Conservation (phyloP, 2,113 vertebrate species). For the Hylia prasina region DNA sequence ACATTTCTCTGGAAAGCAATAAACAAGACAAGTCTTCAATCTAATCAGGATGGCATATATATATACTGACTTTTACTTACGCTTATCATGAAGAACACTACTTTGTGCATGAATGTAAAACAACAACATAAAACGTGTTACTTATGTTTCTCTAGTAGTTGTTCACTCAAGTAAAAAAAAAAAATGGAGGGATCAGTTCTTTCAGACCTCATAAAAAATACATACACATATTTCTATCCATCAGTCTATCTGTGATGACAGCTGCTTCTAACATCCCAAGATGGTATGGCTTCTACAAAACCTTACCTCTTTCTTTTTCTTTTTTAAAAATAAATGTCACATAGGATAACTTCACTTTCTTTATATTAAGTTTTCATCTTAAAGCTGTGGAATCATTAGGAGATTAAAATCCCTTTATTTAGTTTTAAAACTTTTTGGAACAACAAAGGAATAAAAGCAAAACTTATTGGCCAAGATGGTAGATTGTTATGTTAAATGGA, state of each 20-base stretch:
- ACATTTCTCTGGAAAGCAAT: conserved; percentile 76
- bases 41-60: neutral
- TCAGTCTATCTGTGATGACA: neutral
- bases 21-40: neutral
- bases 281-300: neutral
- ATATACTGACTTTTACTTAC: neutral
- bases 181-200: neutral
- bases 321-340: neutral
- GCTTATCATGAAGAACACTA: neutral
- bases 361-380: neutral
- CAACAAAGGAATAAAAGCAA: neutral
- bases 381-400: neutral
- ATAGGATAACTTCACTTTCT: neutral
- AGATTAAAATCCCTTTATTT: neutral
- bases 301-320: neutral
- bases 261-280: neutral
- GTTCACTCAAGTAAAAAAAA: neutral
- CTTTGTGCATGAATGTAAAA: neutral
- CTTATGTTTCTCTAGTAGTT: neutral
- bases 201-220: neutral
- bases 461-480: neutral
- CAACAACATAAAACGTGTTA: neutral
- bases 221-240: neutral
- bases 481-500: neutral
- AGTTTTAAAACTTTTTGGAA: neutral